Percentiles rank a stretch among this genome's conserved stretches.
phyloP scores from a whole-genome alignment of 2,113 vertebrate genomes.

The Menidia beryllina region DNA sequence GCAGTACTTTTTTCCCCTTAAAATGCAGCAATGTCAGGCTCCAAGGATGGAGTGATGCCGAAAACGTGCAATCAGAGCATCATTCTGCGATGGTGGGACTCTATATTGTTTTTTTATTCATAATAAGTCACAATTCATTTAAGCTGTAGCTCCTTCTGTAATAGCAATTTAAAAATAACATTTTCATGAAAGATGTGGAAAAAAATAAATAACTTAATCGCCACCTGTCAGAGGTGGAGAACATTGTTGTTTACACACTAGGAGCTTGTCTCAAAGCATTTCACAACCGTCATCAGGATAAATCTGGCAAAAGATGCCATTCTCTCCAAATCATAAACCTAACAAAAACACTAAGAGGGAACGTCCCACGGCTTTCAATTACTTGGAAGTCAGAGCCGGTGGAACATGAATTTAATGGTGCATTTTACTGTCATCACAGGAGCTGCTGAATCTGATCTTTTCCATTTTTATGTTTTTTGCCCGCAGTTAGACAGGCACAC shows the following conservation, averaged over 20 bases:
- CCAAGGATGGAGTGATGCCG: neutral
- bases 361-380: neutral
- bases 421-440: neutral
- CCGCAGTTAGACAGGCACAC: neutral
- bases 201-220: conserved; percentile 30
- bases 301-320: conserved; percentile 4
- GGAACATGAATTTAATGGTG: neutral
- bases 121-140: conserved; percentile 16
- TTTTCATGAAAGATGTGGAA: neutral
- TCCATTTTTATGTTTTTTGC: neutral
- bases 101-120: conserved; percentile 1
- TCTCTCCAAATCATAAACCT: conserved; percentile 15
- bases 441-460: conserved; percentile 6
- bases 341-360: conserved; percentile 9
- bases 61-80: neutral
- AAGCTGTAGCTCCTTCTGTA: neutral
- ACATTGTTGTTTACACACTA: neutral
- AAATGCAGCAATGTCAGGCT: neutral
- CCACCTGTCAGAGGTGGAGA: conserved; percentile 7
- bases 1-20: no score
- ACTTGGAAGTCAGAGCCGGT: neutral
- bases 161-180: neutral
- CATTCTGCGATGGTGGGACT: neutral
- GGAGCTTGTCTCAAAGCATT: conserved; percentile 22
- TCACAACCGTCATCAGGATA: conserved; percentile 9